Base-by-base conservation (phyloP, 2,797 vertebrate genomes). In the Chrosomus eos region DNA sequence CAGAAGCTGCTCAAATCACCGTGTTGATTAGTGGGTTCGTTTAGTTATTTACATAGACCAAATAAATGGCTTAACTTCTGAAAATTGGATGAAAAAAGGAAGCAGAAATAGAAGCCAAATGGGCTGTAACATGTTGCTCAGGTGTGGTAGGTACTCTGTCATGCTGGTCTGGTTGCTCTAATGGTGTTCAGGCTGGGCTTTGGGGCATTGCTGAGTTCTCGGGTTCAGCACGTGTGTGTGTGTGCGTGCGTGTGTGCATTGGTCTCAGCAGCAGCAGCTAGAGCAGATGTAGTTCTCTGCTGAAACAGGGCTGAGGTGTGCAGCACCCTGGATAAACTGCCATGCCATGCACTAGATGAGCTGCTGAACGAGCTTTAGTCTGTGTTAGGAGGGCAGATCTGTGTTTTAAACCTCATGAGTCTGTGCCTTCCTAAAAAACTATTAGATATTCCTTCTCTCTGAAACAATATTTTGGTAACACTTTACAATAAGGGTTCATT, bases 231-330 rank as follows among this genome's bases (percentile, higher is more conserved):
- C 33, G 21, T 36, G 43, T 33, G 33, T 67, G 62, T 71, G 48
- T 28, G 5, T 53, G 66, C 13, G 76, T 51, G 68, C 43, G 68
- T 51, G 62, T 9, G 18, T 9, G 16, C 43, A 31, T 38, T 48
- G 51, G 62, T 60, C 26, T 78, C 82, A 71, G 74, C 66, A 68
- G 82, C 18, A 45, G 72, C 58, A 26, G 19, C 7, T 40, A 53
- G 33, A 77, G n/a, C 82, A 71, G 82, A 84, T 70, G 64, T 80
- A 45, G 53, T 62, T 79, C 26, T 79, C 38, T 85, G 83, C 75
- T 85, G 74, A 84, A 78, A 84, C 74, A 78, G 82, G 53, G 74
- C 64, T 77, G 67, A 85, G 76, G 40, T 85, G 53, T 80, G 76
- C 76, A 80, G 53, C 23, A 48, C 6, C 45, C 53, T 79, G n/a